These are phyloP conservation scores for Otolemur garnettii DNA, from an alignment of 2,113 vertebrate genomes.

Conservation along the genomic window DNA sequence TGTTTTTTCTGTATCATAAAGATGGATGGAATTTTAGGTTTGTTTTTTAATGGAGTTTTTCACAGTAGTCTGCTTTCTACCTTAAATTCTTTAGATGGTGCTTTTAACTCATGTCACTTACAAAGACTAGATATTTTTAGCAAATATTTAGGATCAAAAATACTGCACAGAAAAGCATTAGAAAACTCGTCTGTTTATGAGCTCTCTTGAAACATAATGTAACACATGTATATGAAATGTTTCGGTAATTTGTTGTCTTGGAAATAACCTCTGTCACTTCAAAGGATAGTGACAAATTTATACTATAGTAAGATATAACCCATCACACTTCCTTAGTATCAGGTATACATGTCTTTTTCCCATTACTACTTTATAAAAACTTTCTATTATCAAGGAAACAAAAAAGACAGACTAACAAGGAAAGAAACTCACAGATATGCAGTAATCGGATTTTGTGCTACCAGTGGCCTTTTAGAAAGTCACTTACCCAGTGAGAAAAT, in stretches of 20 bases:
- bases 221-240: slow-evolving; percentile 21
- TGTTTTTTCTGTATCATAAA: not conserved
- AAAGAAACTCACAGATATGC: slow-evolving; percentile 65
- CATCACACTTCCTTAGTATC: slow-evolving; percentile 26
- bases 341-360: slow-evolving; percentile 45
- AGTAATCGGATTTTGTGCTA: slow-evolving; percentile 77
- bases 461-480: slow-evolving; percentile 80
- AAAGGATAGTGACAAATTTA: slow-evolving; percentile 53
- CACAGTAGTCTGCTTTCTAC: slow-evolving; percentile 66
- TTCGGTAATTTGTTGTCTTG: slow-evolving; percentile 23
- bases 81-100: slow-evolving; percentile 71
- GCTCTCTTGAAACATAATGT: not conserved
- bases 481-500: slow-evolving; percentile 83
- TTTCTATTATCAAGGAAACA: slow-evolving; percentile 74
- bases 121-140: slow-evolving; percentile 59
- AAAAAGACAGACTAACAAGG: slow-evolving; percentile 63
- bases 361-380: slow-evolving; percentile 52
- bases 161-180: slow-evolving; percentile 36
- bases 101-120: slow-evolving; percentile 79
- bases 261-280: slow-evolving; percentile 45
- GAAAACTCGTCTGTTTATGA: slow-evolving; percentile 61
- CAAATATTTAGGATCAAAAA: slow-evolving; percentile 70
- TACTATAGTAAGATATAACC: slow-evolving; percentile 30
- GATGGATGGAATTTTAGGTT: not conserved
- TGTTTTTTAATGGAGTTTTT: slow-evolving; percentile 60